phyloP scores from a whole-genome alignment of 2,888 invertebrate genomes.

The Acrobasis repandana region DNA sequence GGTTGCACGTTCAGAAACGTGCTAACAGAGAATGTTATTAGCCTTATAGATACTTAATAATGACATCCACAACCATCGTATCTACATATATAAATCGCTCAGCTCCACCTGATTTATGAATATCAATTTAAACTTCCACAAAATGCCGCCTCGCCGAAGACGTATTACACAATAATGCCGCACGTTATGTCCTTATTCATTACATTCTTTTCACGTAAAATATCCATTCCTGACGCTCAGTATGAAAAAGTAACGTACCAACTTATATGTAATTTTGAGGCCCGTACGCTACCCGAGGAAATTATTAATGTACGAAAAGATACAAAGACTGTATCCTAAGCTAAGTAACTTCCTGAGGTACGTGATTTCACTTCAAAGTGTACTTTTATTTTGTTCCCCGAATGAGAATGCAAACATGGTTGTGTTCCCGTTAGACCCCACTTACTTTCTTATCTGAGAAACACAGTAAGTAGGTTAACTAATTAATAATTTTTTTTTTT shows the following conservation, averaged over 20 bases:
- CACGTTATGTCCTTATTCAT: constrained; percentile 59
- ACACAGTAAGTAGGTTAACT: neutral
- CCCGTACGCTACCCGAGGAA: constrained; percentile 58
- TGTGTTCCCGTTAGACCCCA: constrained; percentile 2
- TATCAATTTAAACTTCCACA: constrained; percentile 52
- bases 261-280: constrained; percentile 60
- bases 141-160: constrained; percentile 42
- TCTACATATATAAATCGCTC: constrained; percentile 19
- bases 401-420: constrained; percentile 55
- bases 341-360: constrained; percentile 62
- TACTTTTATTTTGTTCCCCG: constrained; percentile 51
- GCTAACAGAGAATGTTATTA: no score
- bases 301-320: constrained; percentile 73
- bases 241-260: constrained; percentile 63
- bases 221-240: constrained; percentile 67
- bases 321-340: constrained; percentile 62
- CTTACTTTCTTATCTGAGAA: neutral
- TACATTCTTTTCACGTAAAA: constrained; percentile 74
- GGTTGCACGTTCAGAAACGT: no score
- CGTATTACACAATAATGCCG: constrained; percentile 54
- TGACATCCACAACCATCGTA: neutral
- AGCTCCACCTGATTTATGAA: constrained; percentile 44
- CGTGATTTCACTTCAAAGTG: constrained; percentile 69
- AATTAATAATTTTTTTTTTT: no score
- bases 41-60: no score